These are phyloP conservation scores for Xiphophorus birchmanni DNA, from an alignment of 2,797 vertebrate species.

Conservation along the genomic window DNA sequence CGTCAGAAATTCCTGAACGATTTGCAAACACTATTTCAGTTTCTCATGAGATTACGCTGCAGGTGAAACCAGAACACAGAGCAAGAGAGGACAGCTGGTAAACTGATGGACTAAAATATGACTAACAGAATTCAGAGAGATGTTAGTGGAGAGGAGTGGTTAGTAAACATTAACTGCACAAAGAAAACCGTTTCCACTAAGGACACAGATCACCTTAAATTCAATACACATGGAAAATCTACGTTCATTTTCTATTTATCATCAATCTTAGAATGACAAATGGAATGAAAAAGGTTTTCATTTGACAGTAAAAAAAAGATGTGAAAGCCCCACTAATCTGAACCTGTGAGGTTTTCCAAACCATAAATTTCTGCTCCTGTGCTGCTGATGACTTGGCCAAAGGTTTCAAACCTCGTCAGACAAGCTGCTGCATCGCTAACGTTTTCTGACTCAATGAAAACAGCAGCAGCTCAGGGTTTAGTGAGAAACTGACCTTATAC, in stretches of 20 bases:
- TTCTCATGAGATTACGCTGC: slow-evolving; percentile 17
- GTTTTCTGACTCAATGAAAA: neutral
- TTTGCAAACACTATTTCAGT: neutral
- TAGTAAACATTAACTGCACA: slow-evolving; percentile 10
- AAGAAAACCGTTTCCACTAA: slow-evolving; percentile 34
- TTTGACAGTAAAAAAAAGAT: neutral
- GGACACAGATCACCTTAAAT: neutral
- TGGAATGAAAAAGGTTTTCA: slow-evolving; percentile 37
- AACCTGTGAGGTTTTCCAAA: slow-evolving; percentile 13
- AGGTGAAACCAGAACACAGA: slow-evolving; percentile 18
- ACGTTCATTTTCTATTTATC: neutral
- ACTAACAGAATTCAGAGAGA: neutral
- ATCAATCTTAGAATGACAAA: neutral
- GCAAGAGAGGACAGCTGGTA: slow-evolving; percentile 32
- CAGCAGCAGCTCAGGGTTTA: neutral
- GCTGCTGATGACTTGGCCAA: neutral
- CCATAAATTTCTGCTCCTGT: neutral
- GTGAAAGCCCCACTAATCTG: slow-evolving; percentile 42
- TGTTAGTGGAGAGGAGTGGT: slow-evolving; percentile 15
- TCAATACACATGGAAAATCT: neutral
- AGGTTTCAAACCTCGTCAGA: neutral
- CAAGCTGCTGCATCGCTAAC: neutral
- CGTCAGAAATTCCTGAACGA: slow-evolving; percentile 27
- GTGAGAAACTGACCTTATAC: no score
- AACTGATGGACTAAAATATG: slow-evolving; percentile 14